Percentiles rank a stretch among this genome's conserved stretches.
Evolutionary conservation across 2,113 vertebrate species (phyloP).

Genomic region (Lontra canadensis): DNA sequence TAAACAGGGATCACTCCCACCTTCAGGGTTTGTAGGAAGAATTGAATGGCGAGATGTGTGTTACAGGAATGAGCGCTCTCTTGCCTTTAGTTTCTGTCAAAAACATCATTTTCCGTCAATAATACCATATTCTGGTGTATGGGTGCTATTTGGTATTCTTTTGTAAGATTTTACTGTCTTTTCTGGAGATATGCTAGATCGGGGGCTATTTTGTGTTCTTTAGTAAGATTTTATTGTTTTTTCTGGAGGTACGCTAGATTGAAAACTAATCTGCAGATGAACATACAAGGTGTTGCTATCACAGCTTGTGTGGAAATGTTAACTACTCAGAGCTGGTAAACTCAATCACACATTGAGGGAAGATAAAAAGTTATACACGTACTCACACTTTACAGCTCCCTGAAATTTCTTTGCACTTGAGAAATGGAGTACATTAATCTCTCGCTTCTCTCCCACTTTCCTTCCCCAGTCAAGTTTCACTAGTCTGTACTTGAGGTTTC

Average conservation of each 20-base stretch:
- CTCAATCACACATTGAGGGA: conserved; percentile 24
- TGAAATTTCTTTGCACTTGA: conserved; percentile 46
- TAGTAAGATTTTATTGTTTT: neutral
- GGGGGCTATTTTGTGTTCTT: neutral
- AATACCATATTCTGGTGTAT: neutral
- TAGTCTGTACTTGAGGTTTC: neutral
- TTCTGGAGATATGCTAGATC: neutral
- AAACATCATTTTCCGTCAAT: neutral
- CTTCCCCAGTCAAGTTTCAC: neutral
- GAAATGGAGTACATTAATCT: neutral
- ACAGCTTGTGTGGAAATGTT: conserved; percentile 23
- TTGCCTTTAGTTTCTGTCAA: neutral
- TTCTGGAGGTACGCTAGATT: neutral
- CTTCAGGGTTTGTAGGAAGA: neutral
- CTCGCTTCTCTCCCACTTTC: neutral
- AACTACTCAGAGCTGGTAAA: neutral
- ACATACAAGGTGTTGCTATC: neutral
- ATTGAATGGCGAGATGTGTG: neutral
- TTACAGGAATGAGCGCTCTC: fast-evolving
- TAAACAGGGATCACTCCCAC: neutral
- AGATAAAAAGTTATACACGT: conserved; percentile 46
- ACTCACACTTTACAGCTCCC: conserved; percentile 38
- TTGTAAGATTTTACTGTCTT: neutral
- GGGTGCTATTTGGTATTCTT: neutral
- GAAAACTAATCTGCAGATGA: conserved; percentile 55